These are phyloP conservation scores for Drosophila setosimentum DNA, from an alignment of 2,888 invertebrate species.

Conservation along the genomic window DNA sequence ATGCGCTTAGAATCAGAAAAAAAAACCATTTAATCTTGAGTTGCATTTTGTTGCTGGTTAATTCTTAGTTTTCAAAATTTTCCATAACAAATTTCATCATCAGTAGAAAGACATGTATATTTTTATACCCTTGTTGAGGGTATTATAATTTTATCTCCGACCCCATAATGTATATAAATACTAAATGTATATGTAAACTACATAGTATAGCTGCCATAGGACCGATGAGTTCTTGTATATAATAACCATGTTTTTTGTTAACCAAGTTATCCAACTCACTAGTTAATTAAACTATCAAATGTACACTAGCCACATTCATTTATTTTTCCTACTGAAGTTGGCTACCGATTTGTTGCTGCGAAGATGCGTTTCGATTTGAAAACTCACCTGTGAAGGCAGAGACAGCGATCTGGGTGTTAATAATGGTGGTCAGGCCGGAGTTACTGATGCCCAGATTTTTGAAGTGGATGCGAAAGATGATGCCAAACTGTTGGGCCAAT, in stretches of 20 bases:
- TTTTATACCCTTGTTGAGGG: neutral
- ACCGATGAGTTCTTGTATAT: neutral
- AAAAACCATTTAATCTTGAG: neutral
- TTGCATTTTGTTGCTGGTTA: neutral
- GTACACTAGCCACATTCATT: neutral
- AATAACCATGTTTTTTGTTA: neutral
- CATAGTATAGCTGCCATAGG: neutral
- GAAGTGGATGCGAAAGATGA: constrained; percentile 89
- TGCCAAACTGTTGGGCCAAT: constrained; percentile 90
- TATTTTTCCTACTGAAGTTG: neutral
- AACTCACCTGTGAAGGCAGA: constrained; percentile 89
- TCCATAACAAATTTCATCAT: too few relatives aligned
- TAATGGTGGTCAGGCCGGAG: constrained; percentile 89
- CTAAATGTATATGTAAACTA: neutral
- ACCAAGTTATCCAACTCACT: neutral
- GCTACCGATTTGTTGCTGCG: too few relatives aligned
- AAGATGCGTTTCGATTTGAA: neutral
- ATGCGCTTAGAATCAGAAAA: neutral
- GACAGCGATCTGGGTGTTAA: constrained; percentile 90
- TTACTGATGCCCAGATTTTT: constrained; percentile 87
- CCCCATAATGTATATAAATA: too few relatives aligned
- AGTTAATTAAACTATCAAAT: neutral
- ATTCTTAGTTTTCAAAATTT: neutral
- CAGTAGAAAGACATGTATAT: neutral
- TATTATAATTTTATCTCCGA: too few relatives aligned